phyloP scores from a whole-genome alignment of 2,113 vertebrate genomes.

The Sprattus sprattus region DNA sequence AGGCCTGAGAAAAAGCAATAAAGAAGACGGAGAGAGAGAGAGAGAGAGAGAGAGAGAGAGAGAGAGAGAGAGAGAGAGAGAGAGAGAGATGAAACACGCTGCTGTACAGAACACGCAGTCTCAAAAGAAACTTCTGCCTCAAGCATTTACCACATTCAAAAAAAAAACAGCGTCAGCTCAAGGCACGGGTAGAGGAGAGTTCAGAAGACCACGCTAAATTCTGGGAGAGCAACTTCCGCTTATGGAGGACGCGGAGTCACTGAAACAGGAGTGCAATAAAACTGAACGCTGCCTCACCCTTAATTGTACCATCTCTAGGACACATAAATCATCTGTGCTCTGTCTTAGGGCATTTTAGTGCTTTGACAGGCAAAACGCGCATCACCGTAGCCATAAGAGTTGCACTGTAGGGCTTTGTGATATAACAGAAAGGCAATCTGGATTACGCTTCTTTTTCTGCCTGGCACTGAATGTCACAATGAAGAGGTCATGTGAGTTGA shows the following conservation, averaged over 20 bases:
- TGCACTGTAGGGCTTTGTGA: neutral
- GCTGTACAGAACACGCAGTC: no score
- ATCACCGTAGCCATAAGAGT: neutral
- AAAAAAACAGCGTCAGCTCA: neutral
- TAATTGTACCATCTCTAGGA: no score
- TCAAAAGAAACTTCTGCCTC: neutral
- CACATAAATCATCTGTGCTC: neutral
- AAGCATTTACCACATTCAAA: neutral
- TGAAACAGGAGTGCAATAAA: neutral
- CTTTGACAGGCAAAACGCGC: neutral
- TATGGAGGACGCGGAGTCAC: neutral
- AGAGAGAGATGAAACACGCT: neutral
- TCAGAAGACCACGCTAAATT: neutral
- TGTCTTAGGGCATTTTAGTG: neutral
- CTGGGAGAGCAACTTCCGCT: neutral
- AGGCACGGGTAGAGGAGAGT: neutral
- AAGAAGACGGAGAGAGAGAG: neutral
- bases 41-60: neutral
- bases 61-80: neutral
- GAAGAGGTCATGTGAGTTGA: neutral
- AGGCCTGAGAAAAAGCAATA: conserved; percentile 72
- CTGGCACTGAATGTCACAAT: neutral
- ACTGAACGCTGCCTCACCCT: neutral
- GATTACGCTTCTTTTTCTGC: neutral
- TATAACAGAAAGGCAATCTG: conserved; percentile 1